Conservation (phyloP, 2,888 invertebrate genomes). For the Dyspetes luteomarginatus region DNA sequence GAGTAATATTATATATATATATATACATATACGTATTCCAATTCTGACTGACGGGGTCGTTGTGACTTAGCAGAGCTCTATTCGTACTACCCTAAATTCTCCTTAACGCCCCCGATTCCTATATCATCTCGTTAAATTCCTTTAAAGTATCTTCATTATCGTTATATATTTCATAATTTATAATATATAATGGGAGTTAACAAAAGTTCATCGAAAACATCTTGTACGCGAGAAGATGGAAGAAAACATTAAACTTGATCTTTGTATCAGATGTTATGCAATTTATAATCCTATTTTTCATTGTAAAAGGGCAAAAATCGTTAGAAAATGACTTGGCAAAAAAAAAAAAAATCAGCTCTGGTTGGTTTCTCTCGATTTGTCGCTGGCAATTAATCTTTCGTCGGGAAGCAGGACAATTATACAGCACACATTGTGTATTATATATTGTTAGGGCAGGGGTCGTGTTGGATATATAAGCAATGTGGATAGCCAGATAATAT, state of each 20-base stretch:
- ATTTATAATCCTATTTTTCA: constrained; percentile 39
- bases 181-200: too few relatives aligned
- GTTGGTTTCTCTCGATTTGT: constrained; percentile 67
- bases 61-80: constrained; percentile 16
- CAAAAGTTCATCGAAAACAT: too few relatives aligned
- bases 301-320: background rate
- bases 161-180: too few relatives aligned
- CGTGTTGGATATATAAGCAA: constrained; percentile 13
- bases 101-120: too few relatives aligned
- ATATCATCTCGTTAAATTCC: too few relatives aligned
- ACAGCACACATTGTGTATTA: constrained; percentile 5
- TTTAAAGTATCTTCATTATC: too few relatives aligned
- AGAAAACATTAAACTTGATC: constrained; percentile 24
- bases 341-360: constrained; percentile 59
- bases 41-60: background rate
- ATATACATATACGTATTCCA: background rate
- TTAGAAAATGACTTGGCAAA: constrained; percentile 27
- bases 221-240: too few relatives aligned
- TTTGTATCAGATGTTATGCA: background rate
- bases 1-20: constrained; percentile 21
- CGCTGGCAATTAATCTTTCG: constrained; percentile 65
- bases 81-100: constrained; percentile 9
- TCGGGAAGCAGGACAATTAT: constrained; percentile 44
- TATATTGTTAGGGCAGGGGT: constrained; percentile 21
- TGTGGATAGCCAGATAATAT: constrained; percentile 58